These are phyloP conservation scores for Anticlea derivata DNA, from an alignment of 2,888 invertebrate species.

Conservation along the genomic window DNA sequence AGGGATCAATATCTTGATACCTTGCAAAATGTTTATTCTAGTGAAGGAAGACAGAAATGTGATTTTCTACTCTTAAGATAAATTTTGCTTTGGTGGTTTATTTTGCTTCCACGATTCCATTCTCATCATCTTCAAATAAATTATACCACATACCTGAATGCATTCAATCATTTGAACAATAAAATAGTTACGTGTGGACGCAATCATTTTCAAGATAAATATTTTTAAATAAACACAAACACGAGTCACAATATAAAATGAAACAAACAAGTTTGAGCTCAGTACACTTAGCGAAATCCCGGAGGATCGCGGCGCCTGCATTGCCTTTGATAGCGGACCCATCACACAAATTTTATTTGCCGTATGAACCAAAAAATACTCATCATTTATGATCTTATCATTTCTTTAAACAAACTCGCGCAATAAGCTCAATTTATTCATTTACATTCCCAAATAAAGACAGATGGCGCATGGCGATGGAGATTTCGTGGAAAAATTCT, in stretches of 20 bases:
- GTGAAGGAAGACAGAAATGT: constrained; percentile 21
- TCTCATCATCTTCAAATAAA: background rate
- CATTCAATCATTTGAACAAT: too few species aligned
- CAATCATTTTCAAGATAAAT: constrained; percentile 12
- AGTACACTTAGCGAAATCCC: constrained; percentile 53
- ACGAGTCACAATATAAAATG: constrained; percentile 33
- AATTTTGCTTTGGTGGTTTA: constrained; percentile 3
- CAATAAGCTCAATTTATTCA: constrained; percentile 46
- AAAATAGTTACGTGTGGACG: background rate
- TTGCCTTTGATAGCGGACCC: constrained; percentile 59
- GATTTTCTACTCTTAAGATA: constrained; percentile 11
- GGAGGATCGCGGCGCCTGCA: constrained; percentile 53
- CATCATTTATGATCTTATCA: constrained; percentile 59
- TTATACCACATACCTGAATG: too few species aligned
- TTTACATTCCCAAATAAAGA: constrained; percentile 44
- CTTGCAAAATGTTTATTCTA: constrained; percentile 24
- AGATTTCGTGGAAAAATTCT: constrained; percentile 32
- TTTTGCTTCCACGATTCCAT: background rate
- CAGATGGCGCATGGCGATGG: constrained; percentile 37
- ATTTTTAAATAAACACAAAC: constrained; percentile 15
- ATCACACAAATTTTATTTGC: constrained; percentile 51
- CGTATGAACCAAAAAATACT: constrained; percentile 48
- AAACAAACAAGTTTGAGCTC: constrained; percentile 57
- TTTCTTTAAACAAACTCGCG: constrained; percentile 48
- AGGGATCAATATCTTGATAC: constrained; percentile 33